A percentile compares a stretch with the other conserved stretches of the same genome.
Conservation (phyloP, 2,797 vertebrate genomes). For the Pseudomugil gertrudae region DNA sequence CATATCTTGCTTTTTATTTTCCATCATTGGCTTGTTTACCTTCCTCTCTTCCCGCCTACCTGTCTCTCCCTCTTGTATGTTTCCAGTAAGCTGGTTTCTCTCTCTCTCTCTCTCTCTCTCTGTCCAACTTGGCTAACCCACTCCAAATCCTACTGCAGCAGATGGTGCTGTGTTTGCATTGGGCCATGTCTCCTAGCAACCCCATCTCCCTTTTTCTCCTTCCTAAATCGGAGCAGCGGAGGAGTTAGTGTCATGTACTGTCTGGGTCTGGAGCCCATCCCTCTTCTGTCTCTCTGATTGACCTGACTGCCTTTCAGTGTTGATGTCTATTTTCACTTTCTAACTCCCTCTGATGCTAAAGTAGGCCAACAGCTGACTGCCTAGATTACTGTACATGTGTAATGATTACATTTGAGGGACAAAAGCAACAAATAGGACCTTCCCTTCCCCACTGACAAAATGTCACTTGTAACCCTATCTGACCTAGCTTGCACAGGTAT, state of each 20-base stretch:
- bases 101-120: slow-evolving; percentile 26
- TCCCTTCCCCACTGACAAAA: not conserved
- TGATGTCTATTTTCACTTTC: slow-evolving; percentile 55
- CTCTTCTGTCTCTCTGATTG: slow-evolving; percentile 48
- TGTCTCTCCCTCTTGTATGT: slow-evolving; percentile 27
- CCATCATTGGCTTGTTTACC: slow-evolving; percentile 9
- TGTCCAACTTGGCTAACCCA: slow-evolving; percentile 69
- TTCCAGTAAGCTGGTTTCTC: slow-evolving; percentile 45
- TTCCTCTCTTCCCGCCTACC: slow-evolving; percentile 10
- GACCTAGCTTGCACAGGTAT: slow-evolving; percentile 61
- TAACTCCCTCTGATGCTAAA: slow-evolving; percentile 33
- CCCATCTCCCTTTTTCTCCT: slow-evolving; percentile 49
- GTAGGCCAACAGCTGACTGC: slow-evolving; percentile 56
- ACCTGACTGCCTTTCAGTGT: slow-evolving; percentile 49
- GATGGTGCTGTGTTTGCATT: slow-evolving; percentile 82
- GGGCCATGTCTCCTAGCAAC: slow-evolving; percentile 83
- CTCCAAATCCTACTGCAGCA: slow-evolving; percentile 77
- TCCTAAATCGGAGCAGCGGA: slow-evolving; percentile 62
- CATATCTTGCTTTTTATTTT: slow-evolving; percentile 11
- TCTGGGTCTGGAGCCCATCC: slow-evolving; percentile 63
- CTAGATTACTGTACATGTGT: slow-evolving; percentile 58
- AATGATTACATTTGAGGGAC: slow-evolving; percentile 55
- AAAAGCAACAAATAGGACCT: slow-evolving; percentile 17
- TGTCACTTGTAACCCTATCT: slow-evolving; percentile 32
- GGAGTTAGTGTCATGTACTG: slow-evolving; percentile 69